Percentiles rank a stretch among this genome's conserved stretches.
These are phyloP conservation scores for Eumacrocentrus americanus DNA, from an alignment of 2,888 invertebrate species.

Conservation along the genomic window DNA sequence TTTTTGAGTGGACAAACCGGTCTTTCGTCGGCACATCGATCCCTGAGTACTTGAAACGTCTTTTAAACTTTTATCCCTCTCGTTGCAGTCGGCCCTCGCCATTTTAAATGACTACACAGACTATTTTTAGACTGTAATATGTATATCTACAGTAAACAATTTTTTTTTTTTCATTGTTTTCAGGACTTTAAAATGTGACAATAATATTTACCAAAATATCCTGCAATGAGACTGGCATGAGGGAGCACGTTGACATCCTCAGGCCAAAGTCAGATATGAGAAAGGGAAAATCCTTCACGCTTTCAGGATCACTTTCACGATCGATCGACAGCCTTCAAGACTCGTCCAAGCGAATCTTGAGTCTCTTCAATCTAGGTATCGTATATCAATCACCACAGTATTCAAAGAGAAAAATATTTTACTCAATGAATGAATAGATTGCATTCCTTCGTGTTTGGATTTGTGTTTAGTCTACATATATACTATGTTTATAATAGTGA, in stretches of 20 bases:
- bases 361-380: too few species aligned
- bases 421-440: slow-evolving; percentile 3
- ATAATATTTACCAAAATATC: slow-evolving; percentile 60
- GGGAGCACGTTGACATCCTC: slow-evolving; percentile 56
- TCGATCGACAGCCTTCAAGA: not conserved
- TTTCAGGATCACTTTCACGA: slow-evolving; percentile 28
- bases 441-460: too few species aligned
- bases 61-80: not conserved
- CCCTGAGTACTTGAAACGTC: slow-evolving; percentile 25
- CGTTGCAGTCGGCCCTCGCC: not conserved
- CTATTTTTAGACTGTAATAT: too few species aligned
- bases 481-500: too few species aligned
- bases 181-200: too few species aligned
- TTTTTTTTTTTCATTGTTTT: too few species aligned
- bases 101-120: not conserved
- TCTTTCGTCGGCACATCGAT: slow-evolving; percentile 24
- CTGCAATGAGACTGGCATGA: slow-evolving; percentile 60
- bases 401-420: not conserved
- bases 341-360: not conserved
- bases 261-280: not conserved
- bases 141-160: too few species aligned
- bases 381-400: not conserved
- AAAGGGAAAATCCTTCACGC: slow-evolving; percentile 18
- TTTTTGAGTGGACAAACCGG: slow-evolving; percentile 30
- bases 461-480: too few species aligned